These are phyloP conservation scores for Anomalospiza imberbis DNA, from an alignment of 2,797 vertebrate species.

Conservation along the genomic window DNA sequence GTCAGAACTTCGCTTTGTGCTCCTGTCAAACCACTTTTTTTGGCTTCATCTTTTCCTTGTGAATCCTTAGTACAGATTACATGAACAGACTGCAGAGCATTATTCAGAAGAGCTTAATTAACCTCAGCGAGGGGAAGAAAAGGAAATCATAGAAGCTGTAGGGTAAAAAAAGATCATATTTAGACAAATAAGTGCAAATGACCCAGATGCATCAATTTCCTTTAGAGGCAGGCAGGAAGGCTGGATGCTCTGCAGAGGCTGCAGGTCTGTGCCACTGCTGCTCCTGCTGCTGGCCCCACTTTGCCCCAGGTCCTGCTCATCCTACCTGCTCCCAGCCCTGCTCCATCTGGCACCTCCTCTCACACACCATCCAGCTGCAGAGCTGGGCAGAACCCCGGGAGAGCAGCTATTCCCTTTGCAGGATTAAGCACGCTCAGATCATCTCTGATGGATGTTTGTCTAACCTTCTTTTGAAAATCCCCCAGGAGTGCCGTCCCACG, in stretches of 20 bases:
- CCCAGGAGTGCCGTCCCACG: background rate
- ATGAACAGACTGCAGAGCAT: slow-evolving; percentile 25
- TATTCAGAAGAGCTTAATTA: slow-evolving; percentile 47
- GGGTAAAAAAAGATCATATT: slow-evolving; percentile 45
- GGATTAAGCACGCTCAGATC: background rate
- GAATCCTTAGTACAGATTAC: background rate
- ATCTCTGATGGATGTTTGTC: slow-evolving; percentile 3
- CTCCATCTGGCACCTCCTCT: background rate
- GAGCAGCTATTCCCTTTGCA: background rate
- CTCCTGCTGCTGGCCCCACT: background rate
- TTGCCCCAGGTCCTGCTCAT: background rate
- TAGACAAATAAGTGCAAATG: slow-evolving; percentile 54
- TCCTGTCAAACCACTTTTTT: background rate
- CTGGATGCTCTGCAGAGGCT: background rate
- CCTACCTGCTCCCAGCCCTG: background rate
- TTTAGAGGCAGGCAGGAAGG: background rate
- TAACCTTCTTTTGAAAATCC: slow-evolving; percentile 4
- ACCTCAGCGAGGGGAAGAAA: slow-evolving; percentile 17
- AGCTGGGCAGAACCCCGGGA: background rate
- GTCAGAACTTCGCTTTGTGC: background rate
- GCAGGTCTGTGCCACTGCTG: background rate
- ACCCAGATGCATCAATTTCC: slow-evolving; percentile 42
- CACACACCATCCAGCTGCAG: background rate
- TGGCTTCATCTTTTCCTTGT: background rate
- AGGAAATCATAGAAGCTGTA: slow-evolving; percentile 15